Evolutionary conservation across 2,797 vertebrate genomes (phyloP).

Genomic region (Tragelaphus oryx): DNA sequence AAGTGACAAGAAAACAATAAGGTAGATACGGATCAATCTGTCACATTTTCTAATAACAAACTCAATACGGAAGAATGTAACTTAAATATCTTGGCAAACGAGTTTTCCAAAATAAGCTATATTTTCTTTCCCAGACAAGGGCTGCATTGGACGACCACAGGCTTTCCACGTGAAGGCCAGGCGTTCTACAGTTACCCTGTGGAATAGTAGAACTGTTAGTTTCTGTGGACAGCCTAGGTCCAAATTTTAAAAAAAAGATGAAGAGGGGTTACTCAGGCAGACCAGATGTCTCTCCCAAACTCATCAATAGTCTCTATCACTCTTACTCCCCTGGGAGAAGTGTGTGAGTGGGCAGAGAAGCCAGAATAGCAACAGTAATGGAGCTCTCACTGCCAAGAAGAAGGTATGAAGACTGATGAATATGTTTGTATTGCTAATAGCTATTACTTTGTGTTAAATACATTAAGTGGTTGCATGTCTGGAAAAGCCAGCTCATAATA

Average conservation of each 20-base stretch:
- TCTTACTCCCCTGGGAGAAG: not conserved
- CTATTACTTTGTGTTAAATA: slow-evolving; percentile 14
- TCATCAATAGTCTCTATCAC: not conserved
- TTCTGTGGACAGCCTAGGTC: not conserved
- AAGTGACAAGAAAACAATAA: not conserved
- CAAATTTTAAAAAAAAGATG: not conserved
- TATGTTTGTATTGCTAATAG: not conserved
- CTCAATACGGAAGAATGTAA: not conserved
- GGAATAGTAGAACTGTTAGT: not conserved
- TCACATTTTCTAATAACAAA: not conserved
- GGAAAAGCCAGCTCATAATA: not conserved
- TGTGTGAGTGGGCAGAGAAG: not conserved
- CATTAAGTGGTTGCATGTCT: not conserved
- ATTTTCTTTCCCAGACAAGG: not conserved
- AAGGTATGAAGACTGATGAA: not conserved
- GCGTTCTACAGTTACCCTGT: not conserved
- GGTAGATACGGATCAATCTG: not conserved
- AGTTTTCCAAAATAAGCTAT: not conserved
- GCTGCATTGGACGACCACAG: not conserved
- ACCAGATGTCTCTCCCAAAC: not conserved
- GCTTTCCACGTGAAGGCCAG: not conserved
- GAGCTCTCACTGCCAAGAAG: not conserved
- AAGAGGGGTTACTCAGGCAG: not conserved
- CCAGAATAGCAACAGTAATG: not conserved
- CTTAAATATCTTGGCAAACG: not conserved